Base-by-base conservation (phyloP, 2,888 invertebrate genomes). In the Notocelia uddmanniana region DNA sequence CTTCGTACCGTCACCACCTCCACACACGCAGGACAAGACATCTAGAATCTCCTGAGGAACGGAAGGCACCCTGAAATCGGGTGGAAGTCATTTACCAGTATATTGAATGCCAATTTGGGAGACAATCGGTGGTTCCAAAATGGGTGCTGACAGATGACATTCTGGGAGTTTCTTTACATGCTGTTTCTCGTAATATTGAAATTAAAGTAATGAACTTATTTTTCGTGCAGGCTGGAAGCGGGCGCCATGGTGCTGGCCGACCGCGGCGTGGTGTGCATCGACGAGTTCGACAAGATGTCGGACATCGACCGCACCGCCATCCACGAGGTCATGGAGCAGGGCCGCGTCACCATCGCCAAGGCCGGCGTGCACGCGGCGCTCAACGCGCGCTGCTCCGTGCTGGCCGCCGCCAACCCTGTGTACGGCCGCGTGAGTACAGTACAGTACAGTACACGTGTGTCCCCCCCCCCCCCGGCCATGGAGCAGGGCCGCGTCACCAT, bases 201-300 rank as follows among this genome's bases (percentile, higher is more conserved):
- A n/a, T n/a, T n/a, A n/a, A n/a, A n/a, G n/a, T n/a, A n/a, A n/a
- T n/a, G n/a, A n/a, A n/a, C n/a, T n/a, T n/a, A n/a, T n/a, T n/a
- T 15, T 41, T 5, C 1, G 23, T 41, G 0, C 79, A 95, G 98
- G 48, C 87, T 99, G 73, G 99, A 99, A 91, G 99, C 99, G 0
- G 99, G 99, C 76, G 99, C 99, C 69, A 99, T 99, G 99, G 99
- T 99, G n/a, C 89, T 99, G 48, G 99, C 99, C 0, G 99, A 99
- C 93, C 95, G 99, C 73, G 99, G 99, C 31, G 97, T 99, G 60
- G 99, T 99, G 59, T 99, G 99, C 87, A 96, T 96, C 79, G 98
- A 99, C 90, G 99, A 99, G 93, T 99, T 99, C 89, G 99, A 99
- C 94, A 98, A 99, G 94, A 99, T 99, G 99, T 98, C 98, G 0